Evolutionary conservation across 2,888 invertebrate species (phyloP).

Genomic region (Myopa tessellatipennis): DNA sequence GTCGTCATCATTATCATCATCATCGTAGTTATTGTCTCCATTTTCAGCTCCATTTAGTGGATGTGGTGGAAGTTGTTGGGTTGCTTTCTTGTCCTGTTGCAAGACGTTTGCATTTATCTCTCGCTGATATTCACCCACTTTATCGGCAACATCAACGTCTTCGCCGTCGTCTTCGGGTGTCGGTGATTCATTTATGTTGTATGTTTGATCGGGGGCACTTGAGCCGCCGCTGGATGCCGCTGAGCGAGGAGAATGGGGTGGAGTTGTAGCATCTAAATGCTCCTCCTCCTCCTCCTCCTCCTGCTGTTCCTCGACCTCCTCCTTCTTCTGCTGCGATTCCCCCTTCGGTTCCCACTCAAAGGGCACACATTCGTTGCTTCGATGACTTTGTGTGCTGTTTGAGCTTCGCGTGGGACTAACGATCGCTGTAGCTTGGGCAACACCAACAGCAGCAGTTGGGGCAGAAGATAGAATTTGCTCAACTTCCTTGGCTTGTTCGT

Average conservation of each 20-base stretch:
- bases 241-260: conserved; percentile 32
- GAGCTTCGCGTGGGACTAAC: conserved; percentile 43
- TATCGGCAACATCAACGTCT: neutral
- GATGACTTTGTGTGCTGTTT: conserved; percentile 4
- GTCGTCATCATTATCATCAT: conserved; percentile 55
- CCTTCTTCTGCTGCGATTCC: too few relatives aligned
- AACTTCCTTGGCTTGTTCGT: conserved; percentile 92
- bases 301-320: neutral
- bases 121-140: neutral
- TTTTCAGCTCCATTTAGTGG: conserved; percentile 35
- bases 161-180: conserved; percentile 6
- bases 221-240: conserved; percentile 25
- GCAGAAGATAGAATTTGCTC: conserved; percentile 80
- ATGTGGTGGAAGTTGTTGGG: conserved; percentile 33
- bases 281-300: conserved; percentile 6
- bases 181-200: conserved; percentile 36
- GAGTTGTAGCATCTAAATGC: neutral
- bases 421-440: conserved; percentile 58
- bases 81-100: conserved; percentile 23
- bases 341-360: too few relatives aligned
- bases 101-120: conserved; percentile 37
- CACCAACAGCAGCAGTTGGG: conserved; percentile 61
- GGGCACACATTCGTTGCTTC: conserved; percentile 2
- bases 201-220: conserved; percentile 30
- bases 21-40: conserved; percentile 37